Conservation (phyloP, 2,888 invertebrate genomes). For the Tenodera sinensis region DNA sequence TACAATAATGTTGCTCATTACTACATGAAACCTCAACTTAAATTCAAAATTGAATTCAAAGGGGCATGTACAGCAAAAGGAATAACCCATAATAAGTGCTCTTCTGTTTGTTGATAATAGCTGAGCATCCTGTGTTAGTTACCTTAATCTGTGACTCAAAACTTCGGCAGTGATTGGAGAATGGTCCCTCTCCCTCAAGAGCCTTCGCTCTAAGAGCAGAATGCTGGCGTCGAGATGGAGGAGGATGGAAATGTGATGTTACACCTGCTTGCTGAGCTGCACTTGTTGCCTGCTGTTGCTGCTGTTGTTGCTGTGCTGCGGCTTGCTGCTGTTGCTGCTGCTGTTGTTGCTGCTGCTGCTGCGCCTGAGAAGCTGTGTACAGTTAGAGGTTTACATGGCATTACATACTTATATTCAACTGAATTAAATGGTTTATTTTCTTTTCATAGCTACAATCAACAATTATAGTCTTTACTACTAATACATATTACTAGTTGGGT, state of each 20-base stretch:
- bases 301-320: constrained; percentile 22
- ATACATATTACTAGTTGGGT: no score
- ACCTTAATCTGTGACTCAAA: constrained; percentile 41
- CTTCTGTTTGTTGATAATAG: no score
- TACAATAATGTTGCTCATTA: no score
- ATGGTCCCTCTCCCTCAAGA: constrained; percentile 55
- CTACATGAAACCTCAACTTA: no score
- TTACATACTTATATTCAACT: no score
- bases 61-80: no score
- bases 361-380: neutral
- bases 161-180: constrained; percentile 58
- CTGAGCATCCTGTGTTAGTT: neutral
- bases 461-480: no score
- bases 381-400: neutral
- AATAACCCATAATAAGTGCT: no score
- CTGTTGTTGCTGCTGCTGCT: constrained; percentile 25
- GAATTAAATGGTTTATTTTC: no score
- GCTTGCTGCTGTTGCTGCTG: constrained; percentile 33
- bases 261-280: neutral
- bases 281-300: neutral
- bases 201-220: constrained; percentile 42
- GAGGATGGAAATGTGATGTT: constrained; percentile 30
- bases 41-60: no score
- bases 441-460: no score
- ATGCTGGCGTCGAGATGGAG: constrained; percentile 38